These are phyloP conservation scores for Xenentodon cancila DNA, from an alignment of 2,797 vertebrate genomes.

Conservation along the genomic window DNA sequence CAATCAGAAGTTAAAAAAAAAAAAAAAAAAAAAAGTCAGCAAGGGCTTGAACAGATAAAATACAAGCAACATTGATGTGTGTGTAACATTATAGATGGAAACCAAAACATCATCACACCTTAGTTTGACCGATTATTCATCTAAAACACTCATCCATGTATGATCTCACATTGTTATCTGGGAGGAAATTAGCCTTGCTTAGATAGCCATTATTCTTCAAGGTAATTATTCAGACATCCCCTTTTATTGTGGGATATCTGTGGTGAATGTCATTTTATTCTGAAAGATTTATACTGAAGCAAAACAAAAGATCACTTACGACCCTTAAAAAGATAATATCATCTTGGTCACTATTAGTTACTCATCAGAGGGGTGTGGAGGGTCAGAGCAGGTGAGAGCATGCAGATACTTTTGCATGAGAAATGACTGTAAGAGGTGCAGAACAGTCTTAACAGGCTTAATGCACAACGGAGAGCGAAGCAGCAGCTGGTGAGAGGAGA, in stretches of 20 bases:
- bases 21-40: conserved; percentile 1
- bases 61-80: too few relatives aligned
- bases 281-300: conserved; percentile 2
- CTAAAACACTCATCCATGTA: too few relatives aligned
- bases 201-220: too few relatives aligned
- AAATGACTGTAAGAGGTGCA: conserved; percentile 3
- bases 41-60: neutral
- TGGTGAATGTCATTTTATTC: conserved; percentile 2
- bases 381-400: conserved; percentile 1
- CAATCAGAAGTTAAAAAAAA: neutral
- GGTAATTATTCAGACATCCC: too few relatives aligned
- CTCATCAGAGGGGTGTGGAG: conserved; percentile 4
- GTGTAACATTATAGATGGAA: too few relatives aligned
- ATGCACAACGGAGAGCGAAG: conserved; percentile 11
- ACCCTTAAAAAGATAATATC: neutral
- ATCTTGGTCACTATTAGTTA: too few relatives aligned
- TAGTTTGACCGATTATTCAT: too few relatives aligned
- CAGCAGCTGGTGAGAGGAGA: conserved; percentile 22
- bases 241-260: neutral
- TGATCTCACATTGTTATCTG: too few relatives aligned
- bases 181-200: too few relatives aligned
- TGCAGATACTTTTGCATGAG: conserved; percentile 17
- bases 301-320: neutral
- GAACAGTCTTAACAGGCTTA: conserved; percentile 11
- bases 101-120: too few relatives aligned